Evolutionary conservation across 2,113 vertebrate genomes (phyloP).

Genomic region (Tachycineta bicolor): DNA sequence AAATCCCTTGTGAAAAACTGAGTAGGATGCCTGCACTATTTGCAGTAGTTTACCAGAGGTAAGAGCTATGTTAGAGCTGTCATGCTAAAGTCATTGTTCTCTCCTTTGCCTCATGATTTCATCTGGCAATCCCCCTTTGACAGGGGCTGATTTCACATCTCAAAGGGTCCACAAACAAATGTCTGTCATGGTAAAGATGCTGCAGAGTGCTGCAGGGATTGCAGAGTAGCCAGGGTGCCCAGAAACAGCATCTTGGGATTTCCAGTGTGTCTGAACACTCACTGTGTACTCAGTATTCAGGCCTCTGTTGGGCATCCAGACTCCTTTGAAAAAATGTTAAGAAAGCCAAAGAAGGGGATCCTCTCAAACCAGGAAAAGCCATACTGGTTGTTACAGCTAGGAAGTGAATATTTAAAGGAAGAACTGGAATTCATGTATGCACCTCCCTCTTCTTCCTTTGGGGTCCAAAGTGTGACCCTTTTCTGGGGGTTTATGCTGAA

Average conservation of each 20-base stretch:
- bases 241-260: not conserved
- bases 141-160: not conserved
- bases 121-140: not conserved
- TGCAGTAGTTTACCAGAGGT: not conserved
- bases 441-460: not conserved
- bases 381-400: not conserved
- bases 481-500: not conserved
- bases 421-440: rapidly evolving
- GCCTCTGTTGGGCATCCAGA: not conserved
- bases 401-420: not conserved
- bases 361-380: not conserved
- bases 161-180: not conserved
- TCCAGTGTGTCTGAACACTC: not conserved
- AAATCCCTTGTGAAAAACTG: not conserved
- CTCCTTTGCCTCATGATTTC: not conserved
- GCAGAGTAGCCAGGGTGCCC: not conserved
- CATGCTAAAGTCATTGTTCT: not conserved
- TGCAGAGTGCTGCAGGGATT: no score
- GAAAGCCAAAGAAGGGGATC: not conserved
- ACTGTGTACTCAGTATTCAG: not conserved
- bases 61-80: not conserved
- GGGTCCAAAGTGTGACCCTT: not conserved
- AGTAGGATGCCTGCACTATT: not conserved
- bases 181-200: rapidly evolving
- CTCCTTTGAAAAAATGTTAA: not conserved